Evolutionary conservation across 2,888 invertebrate genomes (phyloP).

Genomic region (Athalia cordata): DNA sequence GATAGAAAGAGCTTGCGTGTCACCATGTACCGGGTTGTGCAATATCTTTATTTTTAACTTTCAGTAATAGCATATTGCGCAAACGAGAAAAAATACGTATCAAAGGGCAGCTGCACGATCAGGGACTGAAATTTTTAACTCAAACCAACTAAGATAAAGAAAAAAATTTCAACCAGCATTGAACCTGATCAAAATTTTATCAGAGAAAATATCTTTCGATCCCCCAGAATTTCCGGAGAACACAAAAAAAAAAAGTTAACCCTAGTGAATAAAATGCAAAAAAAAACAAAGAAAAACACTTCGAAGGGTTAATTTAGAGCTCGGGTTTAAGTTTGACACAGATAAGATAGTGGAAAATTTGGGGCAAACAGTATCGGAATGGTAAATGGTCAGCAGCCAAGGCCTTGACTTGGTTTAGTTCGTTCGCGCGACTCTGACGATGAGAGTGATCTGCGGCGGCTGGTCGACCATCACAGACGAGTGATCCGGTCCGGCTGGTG

Average conservation of each 20-base stretch:
- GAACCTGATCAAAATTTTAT: too few relatives aligned
- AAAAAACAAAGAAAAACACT: background rate
- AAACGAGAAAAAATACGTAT: too few relatives aligned
- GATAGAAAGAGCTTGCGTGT: too few relatives aligned
- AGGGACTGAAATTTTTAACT: too few relatives aligned
- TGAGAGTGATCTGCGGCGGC: conserved; percentile 35
- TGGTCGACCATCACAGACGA: conserved; percentile 29
- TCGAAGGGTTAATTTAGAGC: too few relatives aligned
- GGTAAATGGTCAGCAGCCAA: conserved; percentile 46
- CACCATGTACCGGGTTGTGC: too few relatives aligned
- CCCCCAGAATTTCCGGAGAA: background rate
- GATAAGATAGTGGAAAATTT: conserved; percentile 39
- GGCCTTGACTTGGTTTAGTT: conserved; percentile 47
- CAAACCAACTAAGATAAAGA: background rate
- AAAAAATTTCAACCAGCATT: background rate
- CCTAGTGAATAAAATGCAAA: background rate
- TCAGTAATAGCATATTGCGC: too few relatives aligned
- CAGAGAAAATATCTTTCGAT: too few relatives aligned
- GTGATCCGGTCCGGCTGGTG: conserved; percentile 4
- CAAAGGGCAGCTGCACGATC: too few relatives aligned
- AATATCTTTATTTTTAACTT: too few relatives aligned
- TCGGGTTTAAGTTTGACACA: conserved; percentile 15
- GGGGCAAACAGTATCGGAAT: conserved; percentile 45
- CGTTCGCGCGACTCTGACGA: conserved; percentile 40
- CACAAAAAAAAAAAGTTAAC: background rate